Evolutionary conservation across 1,140 invertebrate species (phyloP).

Genomic region (Proctacanthus coquilletti): DNA sequence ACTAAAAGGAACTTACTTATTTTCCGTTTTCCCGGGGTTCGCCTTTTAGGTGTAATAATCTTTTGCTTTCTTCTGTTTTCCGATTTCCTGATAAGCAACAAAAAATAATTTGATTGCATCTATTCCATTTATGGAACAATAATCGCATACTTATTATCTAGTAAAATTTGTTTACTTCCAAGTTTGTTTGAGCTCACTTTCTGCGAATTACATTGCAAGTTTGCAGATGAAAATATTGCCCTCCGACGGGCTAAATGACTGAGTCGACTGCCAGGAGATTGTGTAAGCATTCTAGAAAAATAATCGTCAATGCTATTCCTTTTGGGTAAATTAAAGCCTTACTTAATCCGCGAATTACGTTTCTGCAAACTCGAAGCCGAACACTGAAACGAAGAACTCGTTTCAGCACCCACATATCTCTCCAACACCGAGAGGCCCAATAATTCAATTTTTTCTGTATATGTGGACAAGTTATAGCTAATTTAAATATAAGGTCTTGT

Average conservation of each 20-base stretch:
- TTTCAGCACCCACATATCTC: constrained; percentile 42
- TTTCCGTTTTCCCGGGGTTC: constrained; percentile 23
- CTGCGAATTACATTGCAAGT: constrained; percentile 20
- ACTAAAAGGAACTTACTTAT: no score
- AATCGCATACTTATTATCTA: constrained; percentile 22
- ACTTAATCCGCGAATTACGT: constrained; percentile 31
- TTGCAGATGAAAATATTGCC: constrained; percentile 42
- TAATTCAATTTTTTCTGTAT: constrained; percentile 43
- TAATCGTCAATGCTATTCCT: background rate
- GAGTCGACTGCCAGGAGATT: constrained; percentile 45
- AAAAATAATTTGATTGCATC: background rate
- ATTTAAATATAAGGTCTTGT: background rate
- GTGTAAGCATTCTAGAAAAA: constrained; percentile 29
- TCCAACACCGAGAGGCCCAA: constrained; percentile 39
- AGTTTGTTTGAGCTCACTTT: no score
- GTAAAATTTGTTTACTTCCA: constrained; percentile 20
- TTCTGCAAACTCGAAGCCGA: constrained; percentile 37
- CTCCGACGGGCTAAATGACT: constrained; percentile 44
- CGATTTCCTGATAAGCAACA: background rate
- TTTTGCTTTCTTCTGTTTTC: constrained; percentile 1
- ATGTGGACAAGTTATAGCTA: constrained; percentile 41
- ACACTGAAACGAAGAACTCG: constrained; percentile 42
- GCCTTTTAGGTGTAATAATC: constrained; percentile 19
- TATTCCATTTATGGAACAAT: no score
- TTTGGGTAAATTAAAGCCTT: constrained; percentile 5